Evolutionary conservation across 2,888 invertebrate species (phyloP), one percentile per base, ranked within the genome.

Genomic region (Pantelozetes paolii): DNA sequence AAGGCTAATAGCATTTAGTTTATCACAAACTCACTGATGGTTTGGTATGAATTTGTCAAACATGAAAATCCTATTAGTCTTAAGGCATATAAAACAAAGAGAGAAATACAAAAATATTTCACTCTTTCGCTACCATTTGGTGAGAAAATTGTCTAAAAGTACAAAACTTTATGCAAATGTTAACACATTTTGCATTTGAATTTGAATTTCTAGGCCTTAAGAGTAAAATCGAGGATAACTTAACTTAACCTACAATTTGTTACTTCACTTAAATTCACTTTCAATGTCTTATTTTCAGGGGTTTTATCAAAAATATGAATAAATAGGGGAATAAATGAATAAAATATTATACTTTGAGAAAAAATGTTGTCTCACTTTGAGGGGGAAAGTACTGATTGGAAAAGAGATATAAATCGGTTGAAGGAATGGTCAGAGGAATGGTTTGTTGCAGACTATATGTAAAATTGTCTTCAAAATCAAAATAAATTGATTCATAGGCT

Each of bases 51-150:
- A 67, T 40, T 67, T 67, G 67, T 67, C 67, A 67, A 67, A 64
- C 67, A 67, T 67, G 67, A 42, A 67, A 67, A 67, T 67, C 67
- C 67, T 67, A 67, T 67, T 67, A 67, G 67, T 67, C 26, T 67
- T 42, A 36, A 15, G 26, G 18, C n/a, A 67, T 32, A 23, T 18
- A 32, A 20, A 59, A 59, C 30, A 59, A 20, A 36, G 36, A 36
- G 36, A 8, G 36, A 9, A 36, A 36, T 36, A 36, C n/a, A n/a
- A n/a, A 36, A 36, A 36, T 36, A 36, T 36, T 8, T 5, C n/a
- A n/a, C n/a, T n/a, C n/a, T n/a, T n/a, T n/a, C n/a, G n/a, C n/a
- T n/a, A n/a, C n/a, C n/a, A n/a, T n/a, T n/a, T n/a, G n/a, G n/a
- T n/a, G n/a, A n/a, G n/a, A n/a, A n/a, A n/a, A n/a, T n/a, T n/a